phyloP scores from a whole-genome alignment of 1,140 invertebrate species.

The Eumaeus atala region DNA sequence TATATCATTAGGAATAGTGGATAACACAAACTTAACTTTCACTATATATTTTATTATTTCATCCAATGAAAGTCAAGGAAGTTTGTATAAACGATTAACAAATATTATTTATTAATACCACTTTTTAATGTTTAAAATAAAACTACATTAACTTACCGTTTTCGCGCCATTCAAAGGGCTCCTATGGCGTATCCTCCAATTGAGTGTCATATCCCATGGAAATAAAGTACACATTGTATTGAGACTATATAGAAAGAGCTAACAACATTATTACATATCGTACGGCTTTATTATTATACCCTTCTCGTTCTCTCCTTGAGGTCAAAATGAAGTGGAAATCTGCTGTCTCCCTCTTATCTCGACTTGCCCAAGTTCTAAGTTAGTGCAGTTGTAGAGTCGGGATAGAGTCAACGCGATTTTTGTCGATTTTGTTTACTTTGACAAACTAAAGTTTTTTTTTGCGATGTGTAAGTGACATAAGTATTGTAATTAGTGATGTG shows the following conservation, averaged over 20 bases:
- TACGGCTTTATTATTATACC: constrained; percentile 32
- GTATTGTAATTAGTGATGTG: constrained; percentile 43
- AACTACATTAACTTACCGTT: neutral
- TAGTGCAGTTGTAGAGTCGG: constrained; percentile 39
- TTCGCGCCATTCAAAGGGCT: constrained; percentile 3
- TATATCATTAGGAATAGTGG: no score
- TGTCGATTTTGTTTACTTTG: constrained; percentile 41
- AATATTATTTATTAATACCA: no score
- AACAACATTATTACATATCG: constrained; percentile 20
- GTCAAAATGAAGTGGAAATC: constrained; percentile 16
- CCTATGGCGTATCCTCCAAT: neutral
- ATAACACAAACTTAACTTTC: no score
- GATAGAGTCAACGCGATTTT: constrained; percentile 22
- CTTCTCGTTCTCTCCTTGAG: constrained; percentile 35
- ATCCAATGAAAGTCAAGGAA: no score
- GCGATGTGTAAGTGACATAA: constrained; percentile 35
- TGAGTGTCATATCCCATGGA: neutral
- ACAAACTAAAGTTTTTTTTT: constrained; percentile 30
- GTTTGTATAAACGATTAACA: no score
- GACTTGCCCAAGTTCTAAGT: constrained; percentile 25
- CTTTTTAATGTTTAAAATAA: no score
- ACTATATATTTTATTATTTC: no score
- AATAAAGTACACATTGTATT: constrained; percentile 18
- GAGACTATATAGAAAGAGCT: constrained; percentile 23
- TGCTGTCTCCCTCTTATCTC: constrained; percentile 21